These are phyloP conservation scores for Dendrolimus punctatus DNA, from an alignment of 1,140 invertebrate species.

Conservation along the genomic window DNA sequence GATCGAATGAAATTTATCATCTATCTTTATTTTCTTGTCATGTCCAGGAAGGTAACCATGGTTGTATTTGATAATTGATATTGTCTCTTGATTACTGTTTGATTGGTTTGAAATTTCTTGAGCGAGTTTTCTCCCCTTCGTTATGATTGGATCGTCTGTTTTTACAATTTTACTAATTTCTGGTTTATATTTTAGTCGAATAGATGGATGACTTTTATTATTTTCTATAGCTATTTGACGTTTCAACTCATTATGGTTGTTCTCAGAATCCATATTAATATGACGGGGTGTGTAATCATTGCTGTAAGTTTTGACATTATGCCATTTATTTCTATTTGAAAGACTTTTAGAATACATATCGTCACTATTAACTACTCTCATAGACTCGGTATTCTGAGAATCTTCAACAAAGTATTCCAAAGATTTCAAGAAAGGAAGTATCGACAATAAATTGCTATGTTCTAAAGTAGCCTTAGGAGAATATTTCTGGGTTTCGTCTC, in stretches of 20 bases:
- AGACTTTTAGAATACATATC: conserved; percentile 40
- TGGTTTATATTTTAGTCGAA: conserved; percentile 42
- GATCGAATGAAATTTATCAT: conserved; percentile 12
- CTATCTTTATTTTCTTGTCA: conserved; percentile 16
- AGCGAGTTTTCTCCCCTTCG: conserved; percentile 31
- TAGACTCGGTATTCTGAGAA: conserved; percentile 15
- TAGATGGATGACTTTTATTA: conserved; percentile 34
- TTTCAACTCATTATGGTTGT: conserved; percentile 19
- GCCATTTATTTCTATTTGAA: conserved; percentile 48
- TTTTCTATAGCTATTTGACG: conserved; percentile 18
- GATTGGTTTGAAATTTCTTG: conserved; percentile 41
- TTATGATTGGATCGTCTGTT: conserved; percentile 21
- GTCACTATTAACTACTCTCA: conserved; percentile 12
- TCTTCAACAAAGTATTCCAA: conserved; percentile 35
- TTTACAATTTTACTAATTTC: conserved; percentile 30
- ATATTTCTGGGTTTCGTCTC: conserved; percentile 15
- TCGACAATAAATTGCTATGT: conserved; percentile 31
- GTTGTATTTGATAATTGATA: conserved; percentile 50
- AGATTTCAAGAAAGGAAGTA: conserved; percentile 48
- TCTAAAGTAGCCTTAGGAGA: conserved; percentile 7
- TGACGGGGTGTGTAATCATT: conserved; percentile 43
- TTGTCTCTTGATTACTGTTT: conserved; percentile 21
- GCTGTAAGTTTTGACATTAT: conserved; percentile 49
- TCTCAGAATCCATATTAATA: conserved; percentile 23
- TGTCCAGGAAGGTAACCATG: conserved; percentile 39